Conservation (phyloP, 2,888 invertebrate species). For the Tanypteryx hageni region DNA sequence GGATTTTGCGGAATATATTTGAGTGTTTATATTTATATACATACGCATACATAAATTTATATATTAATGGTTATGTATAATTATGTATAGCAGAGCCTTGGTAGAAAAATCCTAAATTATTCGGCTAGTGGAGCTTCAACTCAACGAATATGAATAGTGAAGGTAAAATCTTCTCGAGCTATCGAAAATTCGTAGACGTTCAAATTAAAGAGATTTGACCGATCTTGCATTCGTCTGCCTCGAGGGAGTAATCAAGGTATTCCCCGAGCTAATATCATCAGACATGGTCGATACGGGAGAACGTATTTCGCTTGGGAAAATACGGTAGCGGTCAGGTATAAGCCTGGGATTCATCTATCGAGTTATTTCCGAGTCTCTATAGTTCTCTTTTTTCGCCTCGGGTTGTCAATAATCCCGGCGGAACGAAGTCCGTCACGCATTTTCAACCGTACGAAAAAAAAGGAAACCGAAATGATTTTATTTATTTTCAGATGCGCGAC, state of each 20-base stretch:
- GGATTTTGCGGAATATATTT: too few species aligned
- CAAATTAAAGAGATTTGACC: not conserved
- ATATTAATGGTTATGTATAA: too few species aligned
- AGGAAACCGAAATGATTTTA: not conserved
- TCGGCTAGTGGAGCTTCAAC: too few species aligned
- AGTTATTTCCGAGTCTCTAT: not conserved
- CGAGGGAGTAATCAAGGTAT: not conserved
- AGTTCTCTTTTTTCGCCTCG: not conserved
- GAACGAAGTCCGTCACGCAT: not conserved
- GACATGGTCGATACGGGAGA: not conserved
- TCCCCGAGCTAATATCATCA: not conserved
- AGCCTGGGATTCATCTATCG: slow-evolving; percentile 7
- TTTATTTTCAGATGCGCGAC: not conserved
- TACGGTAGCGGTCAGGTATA: slow-evolving; percentile 10
- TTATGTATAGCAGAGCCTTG: too few species aligned
- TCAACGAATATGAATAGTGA: too few species aligned
- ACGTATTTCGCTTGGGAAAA: not conserved
- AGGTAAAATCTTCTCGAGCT: not conserved
- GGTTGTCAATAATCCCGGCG: not conserved
- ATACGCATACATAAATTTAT: too few species aligned
- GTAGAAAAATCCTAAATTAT: too few species aligned
- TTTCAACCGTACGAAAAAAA: not conserved
- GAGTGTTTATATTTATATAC: too few species aligned
- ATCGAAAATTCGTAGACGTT: not conserved
- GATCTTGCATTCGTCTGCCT: not conserved